phyloP scores from a whole-genome alignment of 2,888 invertebrate species.

The Caenorhabditis angaria region DNA sequence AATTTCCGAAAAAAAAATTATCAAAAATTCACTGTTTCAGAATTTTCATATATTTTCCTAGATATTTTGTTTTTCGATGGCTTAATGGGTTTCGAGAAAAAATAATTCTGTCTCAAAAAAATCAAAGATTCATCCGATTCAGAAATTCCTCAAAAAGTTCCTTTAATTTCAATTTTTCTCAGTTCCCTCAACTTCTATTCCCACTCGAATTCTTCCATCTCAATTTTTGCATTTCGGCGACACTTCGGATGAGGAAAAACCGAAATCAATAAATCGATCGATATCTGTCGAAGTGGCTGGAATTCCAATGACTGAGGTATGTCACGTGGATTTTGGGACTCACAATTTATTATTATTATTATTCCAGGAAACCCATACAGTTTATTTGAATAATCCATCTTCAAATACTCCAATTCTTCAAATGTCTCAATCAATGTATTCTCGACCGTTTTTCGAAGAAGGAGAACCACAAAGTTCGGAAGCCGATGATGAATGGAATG shows the following conservation, averaged over 20 bases:
- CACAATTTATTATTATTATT: too few species aligned
- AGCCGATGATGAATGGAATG: conserved; percentile 43
- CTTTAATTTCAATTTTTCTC: too few species aligned
- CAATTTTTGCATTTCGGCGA: conserved; percentile 52
- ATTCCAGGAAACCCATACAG: conserved; percentile 16
- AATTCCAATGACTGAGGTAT: conserved; percentile 24
- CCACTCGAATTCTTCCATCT: conserved; percentile 46
- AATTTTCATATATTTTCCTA: too few species aligned
- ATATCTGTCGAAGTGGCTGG: conserved; percentile 34
- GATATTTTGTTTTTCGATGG: too few species aligned
- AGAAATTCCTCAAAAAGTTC: not conserved
- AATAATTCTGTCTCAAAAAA: not conserved
- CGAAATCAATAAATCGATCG: conserved; percentile 12
- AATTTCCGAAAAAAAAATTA: too few species aligned
- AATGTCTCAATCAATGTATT: conserved; percentile 44
- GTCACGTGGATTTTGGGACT: not conserved
- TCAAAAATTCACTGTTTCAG: too few species aligned
- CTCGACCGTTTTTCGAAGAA: conserved; percentile 24
- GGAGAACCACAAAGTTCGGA: conserved; percentile 32
- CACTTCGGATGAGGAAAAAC: conserved; percentile 44
- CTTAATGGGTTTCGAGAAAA: too few species aligned
- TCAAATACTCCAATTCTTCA: not conserved
- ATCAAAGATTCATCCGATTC: not conserved
- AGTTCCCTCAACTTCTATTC: conserved; percentile 9
- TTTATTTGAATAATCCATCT: conserved; percentile 10